Percentiles rank a stretch among this genome's conserved stretches.
These are phyloP conservation scores for Myopa testacea DNA, from an alignment of 2,888 invertebrate genomes.

Conservation along the genomic window DNA sequence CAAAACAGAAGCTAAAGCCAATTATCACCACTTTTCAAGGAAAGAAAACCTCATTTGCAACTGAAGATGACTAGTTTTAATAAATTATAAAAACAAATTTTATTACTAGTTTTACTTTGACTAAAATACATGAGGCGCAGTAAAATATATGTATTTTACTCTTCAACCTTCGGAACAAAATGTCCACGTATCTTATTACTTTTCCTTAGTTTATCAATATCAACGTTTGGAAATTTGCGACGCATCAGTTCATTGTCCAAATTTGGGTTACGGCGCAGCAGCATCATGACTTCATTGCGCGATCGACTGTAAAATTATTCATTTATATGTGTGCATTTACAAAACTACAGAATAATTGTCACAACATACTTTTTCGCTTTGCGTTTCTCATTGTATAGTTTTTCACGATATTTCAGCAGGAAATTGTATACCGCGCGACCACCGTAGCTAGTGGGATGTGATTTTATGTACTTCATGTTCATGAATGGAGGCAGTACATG, in stretches of 20 bases:
- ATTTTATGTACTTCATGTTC: slow-evolving; percentile 75
- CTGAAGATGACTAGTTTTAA: slow-evolving; percentile 47
- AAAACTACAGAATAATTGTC: no score
- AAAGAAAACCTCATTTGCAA: slow-evolving; percentile 63
- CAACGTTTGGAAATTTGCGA: slow-evolving; percentile 80
- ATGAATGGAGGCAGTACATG: slow-evolving; percentile 76
- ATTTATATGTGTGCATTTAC: slow-evolving; percentile 4
- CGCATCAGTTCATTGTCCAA: slow-evolving; percentile 78
- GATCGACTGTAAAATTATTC: slow-evolving; percentile 68
- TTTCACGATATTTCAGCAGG: slow-evolving; percentile 75
- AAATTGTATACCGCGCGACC: slow-evolving; percentile 76
- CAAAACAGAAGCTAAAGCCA: slow-evolving; percentile 64
- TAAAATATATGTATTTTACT: no score
- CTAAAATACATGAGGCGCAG: no score
- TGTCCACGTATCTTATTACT: slow-evolving; percentile 75
- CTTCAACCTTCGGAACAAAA: slow-evolving; percentile 69
- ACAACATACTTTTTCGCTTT: slow-evolving; percentile 71
- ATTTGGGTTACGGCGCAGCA: slow-evolving; percentile 82
- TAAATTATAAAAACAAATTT: no score
- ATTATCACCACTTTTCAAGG: slow-evolving; percentile 63
- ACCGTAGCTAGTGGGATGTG: slow-evolving; percentile 71
- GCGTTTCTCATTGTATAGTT: slow-evolving; percentile 72
- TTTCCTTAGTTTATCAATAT: slow-evolving; percentile 76
- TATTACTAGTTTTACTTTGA: no score
- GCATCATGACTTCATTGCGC: slow-evolving; percentile 76